Percentiles rank a stretch among this genome's conserved stretches.
Conservation (phyloP, 1,140 invertebrate genomes). For the Bathynomus jamesi region DNA sequence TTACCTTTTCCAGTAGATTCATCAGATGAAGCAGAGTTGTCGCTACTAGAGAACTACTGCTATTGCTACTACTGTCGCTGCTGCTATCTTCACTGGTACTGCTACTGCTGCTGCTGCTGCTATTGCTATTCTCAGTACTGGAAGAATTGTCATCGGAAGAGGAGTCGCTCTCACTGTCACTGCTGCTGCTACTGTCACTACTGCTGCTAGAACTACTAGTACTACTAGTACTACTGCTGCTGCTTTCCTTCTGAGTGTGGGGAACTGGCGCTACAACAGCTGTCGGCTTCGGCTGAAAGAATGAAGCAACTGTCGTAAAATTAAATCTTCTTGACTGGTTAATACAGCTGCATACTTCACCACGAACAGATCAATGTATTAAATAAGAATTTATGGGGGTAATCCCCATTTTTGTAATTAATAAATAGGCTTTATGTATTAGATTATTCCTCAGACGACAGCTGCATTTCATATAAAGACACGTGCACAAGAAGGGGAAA, state of each 20-base stretch:
- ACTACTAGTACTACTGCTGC: slow-evolving; percentile 4
- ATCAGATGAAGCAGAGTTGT: neutral
- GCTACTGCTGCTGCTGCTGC: slow-evolving; percentile 25
- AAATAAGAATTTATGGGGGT: neutral
- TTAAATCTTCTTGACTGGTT: neutral
- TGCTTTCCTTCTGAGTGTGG: slow-evolving; percentile 22
- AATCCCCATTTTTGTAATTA: too few species aligned
- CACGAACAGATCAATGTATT: neutral
- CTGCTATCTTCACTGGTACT: slow-evolving; percentile 3
- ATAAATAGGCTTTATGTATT: too few species aligned
- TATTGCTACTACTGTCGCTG: slow-evolving; percentile 36
- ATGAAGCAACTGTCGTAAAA: too few species aligned
- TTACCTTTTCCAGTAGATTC: neutral
- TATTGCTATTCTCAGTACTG: slow-evolving; percentile 13
- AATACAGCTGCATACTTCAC: neutral
- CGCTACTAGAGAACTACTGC: slow-evolving; percentile 14
- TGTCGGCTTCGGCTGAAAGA: slow-evolving; percentile 57
- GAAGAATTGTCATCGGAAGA: slow-evolving; percentile 27
- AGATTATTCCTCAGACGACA: too few species aligned
- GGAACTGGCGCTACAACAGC: slow-evolving; percentile 38
- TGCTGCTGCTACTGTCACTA: slow-evolving; percentile 24
- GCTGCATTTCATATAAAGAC: too few species aligned
- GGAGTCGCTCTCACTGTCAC: slow-evolving; percentile 18
- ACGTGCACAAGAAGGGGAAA: too few species aligned
- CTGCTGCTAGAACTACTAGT: slow-evolving; percentile 22